A percentile compares a stretch with the other conserved stretches of the same genome.
phyloP scores from a whole-genome alignment of 2,888 invertebrate genomes.

The Limnephilus marmoratus region DNA sequence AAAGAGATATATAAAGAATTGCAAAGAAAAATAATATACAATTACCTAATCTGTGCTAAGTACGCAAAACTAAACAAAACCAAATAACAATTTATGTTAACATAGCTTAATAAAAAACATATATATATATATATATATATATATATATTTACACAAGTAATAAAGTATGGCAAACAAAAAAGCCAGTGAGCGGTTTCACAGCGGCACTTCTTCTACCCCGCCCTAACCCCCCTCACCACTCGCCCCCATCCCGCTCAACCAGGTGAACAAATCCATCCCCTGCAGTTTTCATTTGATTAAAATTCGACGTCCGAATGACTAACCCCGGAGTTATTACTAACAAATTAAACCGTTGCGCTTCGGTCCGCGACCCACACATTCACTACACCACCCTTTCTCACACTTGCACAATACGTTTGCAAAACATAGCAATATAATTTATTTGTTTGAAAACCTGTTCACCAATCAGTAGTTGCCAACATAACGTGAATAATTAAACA shows the following conservation, averaged over 20 bases:
- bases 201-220: neutral
- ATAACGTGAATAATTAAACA: neutral
- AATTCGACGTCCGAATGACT: constrained; percentile 72
- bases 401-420: neutral
- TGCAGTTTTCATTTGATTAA: constrained; percentile 74
- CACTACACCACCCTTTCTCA: neutral
- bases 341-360: constrained; percentile 64
- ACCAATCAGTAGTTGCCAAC: neutral
- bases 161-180: neutral
- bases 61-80: no score
- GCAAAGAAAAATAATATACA: no score
- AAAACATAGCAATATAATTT: no score
- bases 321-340: constrained; percentile 65
- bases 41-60: no score
- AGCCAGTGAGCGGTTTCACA: neutral
- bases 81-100: no score
- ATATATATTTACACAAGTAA: neutral
- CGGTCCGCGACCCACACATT: constrained; percentile 41
- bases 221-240: neutral
- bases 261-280: constrained; percentile 64
- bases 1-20: no score
- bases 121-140: no score
- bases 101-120: neutral
- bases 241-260: constrained; percentile 35
- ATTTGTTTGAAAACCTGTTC: neutral